Evolutionary conservation across 1,140 invertebrate species (phyloP).

Genomic region (Campoletis sonorensis): DNA sequence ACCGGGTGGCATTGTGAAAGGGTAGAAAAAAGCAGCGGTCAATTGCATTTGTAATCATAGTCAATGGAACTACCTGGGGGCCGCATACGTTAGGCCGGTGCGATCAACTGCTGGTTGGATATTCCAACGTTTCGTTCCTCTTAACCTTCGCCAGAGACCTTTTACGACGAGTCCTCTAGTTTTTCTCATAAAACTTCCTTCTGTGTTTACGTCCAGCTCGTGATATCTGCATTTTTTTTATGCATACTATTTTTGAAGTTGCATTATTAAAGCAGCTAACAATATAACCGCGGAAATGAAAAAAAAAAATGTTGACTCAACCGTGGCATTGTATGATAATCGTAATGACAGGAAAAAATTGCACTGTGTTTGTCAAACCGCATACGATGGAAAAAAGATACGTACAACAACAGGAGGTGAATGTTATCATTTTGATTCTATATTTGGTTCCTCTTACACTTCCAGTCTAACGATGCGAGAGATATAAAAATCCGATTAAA

Average conservation of each 20-base stretch:
- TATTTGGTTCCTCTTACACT: no score
- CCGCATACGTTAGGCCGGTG: neutral
- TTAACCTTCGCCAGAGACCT: neutral
- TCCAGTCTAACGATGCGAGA: no score
- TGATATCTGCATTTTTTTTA: neutral
- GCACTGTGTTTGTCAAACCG: no score
- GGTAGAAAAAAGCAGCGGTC: slow-evolving; percentile 42
- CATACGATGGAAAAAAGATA: no score
- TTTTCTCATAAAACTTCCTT: slow-evolving; percentile 15
- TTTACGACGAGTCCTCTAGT: slow-evolving; percentile 17
- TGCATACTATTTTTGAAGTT: neutral
- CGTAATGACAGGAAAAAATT: no score
- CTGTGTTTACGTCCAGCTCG: neutral
- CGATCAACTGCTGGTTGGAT: slow-evolving; percentile 20
- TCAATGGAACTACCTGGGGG: neutral
- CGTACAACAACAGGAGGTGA: no score
- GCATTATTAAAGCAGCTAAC: neutral
- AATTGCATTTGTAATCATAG: neutral
- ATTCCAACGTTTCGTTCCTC: slow-evolving; percentile 14
- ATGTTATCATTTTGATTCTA: no score
- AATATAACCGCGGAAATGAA: no score
- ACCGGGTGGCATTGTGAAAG: neutral
- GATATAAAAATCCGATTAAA: no score
- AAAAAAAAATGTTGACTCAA: no score
- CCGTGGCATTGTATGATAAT: no score